These are phyloP conservation scores for Sinhomidia bicolor DNA, from an alignment of 2,888 invertebrate species.

Conservation along the genomic window DNA sequence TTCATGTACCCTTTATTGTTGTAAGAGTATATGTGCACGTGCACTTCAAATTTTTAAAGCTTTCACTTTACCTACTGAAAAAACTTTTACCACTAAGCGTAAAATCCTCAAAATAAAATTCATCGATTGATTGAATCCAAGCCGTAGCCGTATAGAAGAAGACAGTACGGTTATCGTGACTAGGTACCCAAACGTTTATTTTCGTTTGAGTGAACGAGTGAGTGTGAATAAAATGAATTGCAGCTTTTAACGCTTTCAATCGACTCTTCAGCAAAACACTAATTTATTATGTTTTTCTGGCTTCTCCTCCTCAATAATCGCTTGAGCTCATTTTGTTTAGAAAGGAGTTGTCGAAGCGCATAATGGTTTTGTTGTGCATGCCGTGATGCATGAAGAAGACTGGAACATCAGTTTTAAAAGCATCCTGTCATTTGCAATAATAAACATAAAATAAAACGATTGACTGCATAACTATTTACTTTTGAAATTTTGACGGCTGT, in stretches of 20 bases:
- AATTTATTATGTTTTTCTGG: not conserved
- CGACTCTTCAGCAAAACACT: not conserved
- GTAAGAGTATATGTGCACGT: too few relatives aligned
- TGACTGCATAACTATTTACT: too few relatives aligned
- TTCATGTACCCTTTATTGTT: conserved; percentile 1
- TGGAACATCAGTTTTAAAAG: not conserved
- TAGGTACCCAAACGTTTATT: not conserved
- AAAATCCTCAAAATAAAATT: not conserved
- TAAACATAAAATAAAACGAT: not conserved
- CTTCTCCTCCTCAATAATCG: not conserved
- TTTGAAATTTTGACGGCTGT: too few relatives aligned
- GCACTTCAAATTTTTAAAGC: not conserved
- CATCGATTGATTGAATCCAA: not conserved
- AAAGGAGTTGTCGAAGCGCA: conserved; percentile 2
- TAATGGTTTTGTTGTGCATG: not conserved
- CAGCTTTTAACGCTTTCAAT: not conserved
- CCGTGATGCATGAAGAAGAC: not conserved
- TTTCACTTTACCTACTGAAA: not conserved
- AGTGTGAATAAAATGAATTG: not conserved
- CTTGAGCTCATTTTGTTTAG: too few relatives aligned
- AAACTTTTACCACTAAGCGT: not conserved
- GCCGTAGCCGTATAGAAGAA: not conserved
- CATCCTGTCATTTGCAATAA: not conserved
- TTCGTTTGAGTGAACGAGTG: not conserved
- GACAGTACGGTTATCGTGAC: too few relatives aligned